These are phyloP conservation scores for Crematogaster levior DNA, from an alignment of 2,888 invertebrate species.

Conservation along the genomic window DNA sequence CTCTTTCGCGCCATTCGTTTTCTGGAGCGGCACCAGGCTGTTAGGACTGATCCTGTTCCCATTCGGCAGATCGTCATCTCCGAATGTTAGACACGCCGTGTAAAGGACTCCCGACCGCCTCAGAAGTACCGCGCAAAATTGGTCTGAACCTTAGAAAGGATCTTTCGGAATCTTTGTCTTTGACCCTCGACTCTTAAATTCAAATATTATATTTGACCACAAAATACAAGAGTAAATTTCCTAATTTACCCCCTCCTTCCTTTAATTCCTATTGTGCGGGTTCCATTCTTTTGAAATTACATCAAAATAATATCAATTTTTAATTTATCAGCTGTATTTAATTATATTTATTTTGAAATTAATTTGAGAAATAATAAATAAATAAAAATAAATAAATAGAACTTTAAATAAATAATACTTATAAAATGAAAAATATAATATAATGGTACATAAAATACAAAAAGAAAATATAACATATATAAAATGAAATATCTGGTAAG, in stretches of 20 bases:
- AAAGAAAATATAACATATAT: background rate
- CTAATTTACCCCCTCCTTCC: too few relatives aligned
- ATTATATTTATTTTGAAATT: background rate
- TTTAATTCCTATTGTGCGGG: background rate
- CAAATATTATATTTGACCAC: constrained; percentile 25
- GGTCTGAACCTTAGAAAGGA: constrained; percentile 38
- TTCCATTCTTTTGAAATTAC: background rate
- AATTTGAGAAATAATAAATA: background rate
- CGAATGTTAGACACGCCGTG: constrained; percentile 65
- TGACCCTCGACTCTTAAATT: constrained; percentile 3
- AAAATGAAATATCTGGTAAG: background rate
- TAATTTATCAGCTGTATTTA: background rate
- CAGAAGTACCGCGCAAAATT: constrained; percentile 79
- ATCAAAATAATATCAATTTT: background rate
- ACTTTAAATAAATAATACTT: background rate
- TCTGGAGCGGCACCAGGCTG: constrained; percentile 63
- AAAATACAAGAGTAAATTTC: constrained; percentile 3
- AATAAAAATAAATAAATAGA: too few relatives aligned
- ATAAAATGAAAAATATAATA: background rate
- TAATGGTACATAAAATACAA: background rate
- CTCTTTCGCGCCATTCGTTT: constrained; percentile 73
- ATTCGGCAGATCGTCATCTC: constrained; percentile 73
- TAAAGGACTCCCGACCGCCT: constrained; percentile 61
- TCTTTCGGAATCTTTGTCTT: constrained; percentile 30
- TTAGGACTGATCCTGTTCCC: constrained; percentile 61